Evolutionary conservation across 2,113 vertebrate species (phyloP), one percentile per base, ranked within the genome.

Genomic region (Gambusia affinis): DNA sequence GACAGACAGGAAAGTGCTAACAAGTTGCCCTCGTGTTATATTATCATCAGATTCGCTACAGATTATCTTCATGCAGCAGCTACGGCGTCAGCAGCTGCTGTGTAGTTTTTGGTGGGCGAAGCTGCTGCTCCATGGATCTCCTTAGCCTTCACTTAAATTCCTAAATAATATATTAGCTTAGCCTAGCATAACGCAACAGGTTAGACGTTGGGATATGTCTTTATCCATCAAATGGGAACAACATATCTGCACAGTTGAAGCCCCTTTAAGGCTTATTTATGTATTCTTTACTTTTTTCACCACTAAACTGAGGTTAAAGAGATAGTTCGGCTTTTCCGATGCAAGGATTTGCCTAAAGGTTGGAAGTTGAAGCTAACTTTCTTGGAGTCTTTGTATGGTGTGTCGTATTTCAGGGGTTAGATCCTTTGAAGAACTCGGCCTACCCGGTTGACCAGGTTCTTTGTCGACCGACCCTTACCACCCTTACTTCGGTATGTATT

Each of bases 11-110:
- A 73, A 75, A 10, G 62, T 42, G 83, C 67, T 66, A 78, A 76
- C 82, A 84, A 81, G 84, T 81, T 73, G 75, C 77, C 66, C 71
- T 88, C 68, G 1, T 85, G 67, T 83, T 78, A 35, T 31, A 83
- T 81, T 78, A 78, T 8, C 67, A 24, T 80, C 84, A 76, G 33
- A 70, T 75, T 42, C 0, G 67, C 64, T 42, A 3, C 57, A 10
- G 69, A 67, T 84, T 76, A 51, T 51, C 33, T 42, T 80, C 37
- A 60, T 33, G 30, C 65, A 6, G 17, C 67, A 37, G 75, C 78
- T 77, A 57, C 64, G 62, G n/a, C 78, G 57, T 87, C 71, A 64
- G 67, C 35, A 24, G 62, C 8, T 28, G 28, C 71, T 31, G 37
- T 54, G 35, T 60, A 24, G 35, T 64, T 77, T 70, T 39, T 29